Base-by-base conservation (phyloP, 1,140 invertebrate species). In the Pachypeltis micranthus region DNA sequence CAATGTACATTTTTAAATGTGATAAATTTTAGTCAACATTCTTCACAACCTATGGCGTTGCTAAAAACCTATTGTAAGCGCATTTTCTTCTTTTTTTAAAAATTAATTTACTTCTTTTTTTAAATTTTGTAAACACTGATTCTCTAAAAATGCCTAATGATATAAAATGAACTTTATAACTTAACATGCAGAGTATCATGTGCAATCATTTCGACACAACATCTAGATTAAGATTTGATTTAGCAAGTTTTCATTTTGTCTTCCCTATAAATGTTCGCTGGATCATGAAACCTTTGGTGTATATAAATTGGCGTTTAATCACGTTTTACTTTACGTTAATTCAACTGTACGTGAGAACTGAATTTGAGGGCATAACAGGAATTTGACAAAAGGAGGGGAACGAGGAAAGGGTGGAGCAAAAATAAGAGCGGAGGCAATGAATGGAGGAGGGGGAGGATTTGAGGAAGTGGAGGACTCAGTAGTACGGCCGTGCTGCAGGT, bases 281-380 rank as follows among this genome's bases (percentile, higher is more conserved):
- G 34, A 56, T 56, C 26, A 31, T 63, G 56, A 63, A 59, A 59
- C 56, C 62, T 64, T 60, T 61, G 63, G 47, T 47, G 39, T 64
- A 61, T 47, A n/a, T 25, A 31, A 61, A 54, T 61, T 64, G 58
- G 59, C 58, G 59, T 55, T 64, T 14, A 56, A 24, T 24, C 14
- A 54, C 7, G 7, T 54, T 54, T 54, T 10, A 39, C 7, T 39
- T 28, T 62, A 16, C 25, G 10, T 3, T n/a, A n/a, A n/a, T n/a
- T n/a, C n/a, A 58, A 25, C 60, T 64, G 56, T 64, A 60, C 51
- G 44, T 64, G 55, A 63, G 62, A 57, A 51, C 21, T 57, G 24
- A 23, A 34, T 61, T 47, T 23, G 39, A 51, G 34, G 16, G 25
- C n/a, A n/a, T n/a, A n/a, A n/a, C n/a, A n/a, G 24, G 56, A 60